Evolutionary conservation across 2,888 invertebrate species (phyloP).

Genomic region (Nycteola revayana): DNA sequence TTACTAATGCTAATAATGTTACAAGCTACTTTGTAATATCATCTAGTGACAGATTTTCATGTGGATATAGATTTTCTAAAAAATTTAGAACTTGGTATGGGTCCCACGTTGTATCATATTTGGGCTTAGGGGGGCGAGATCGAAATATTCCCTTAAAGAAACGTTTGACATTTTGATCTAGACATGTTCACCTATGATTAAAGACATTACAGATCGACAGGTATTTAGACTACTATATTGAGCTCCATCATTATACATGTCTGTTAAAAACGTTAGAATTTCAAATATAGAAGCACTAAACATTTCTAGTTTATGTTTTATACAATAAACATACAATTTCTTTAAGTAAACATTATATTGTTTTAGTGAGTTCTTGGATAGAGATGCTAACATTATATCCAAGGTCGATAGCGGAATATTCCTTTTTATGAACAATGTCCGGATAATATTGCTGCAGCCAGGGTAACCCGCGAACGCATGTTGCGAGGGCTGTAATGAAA

Average conservation of each 20-base stretch:
- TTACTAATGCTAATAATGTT: neutral
- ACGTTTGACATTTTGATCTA: neutral
- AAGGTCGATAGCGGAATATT: neutral
- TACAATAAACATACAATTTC: constrained; percentile 6
- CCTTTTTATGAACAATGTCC: neutral
- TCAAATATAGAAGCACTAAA: neutral
- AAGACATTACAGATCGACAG: neutral
- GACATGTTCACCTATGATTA: neutral
- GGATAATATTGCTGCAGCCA: constrained; percentile 4
- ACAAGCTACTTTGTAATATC: neutral
- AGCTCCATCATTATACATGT: neutral
- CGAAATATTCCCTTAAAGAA: constrained; percentile 1
- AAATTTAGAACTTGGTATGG: neutral
- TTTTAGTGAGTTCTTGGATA: neutral
- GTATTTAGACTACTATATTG: constrained; percentile 2
- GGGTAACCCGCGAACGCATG: constrained; percentile 1
- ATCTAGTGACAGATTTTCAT: neutral
- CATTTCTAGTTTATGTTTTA: neutral
- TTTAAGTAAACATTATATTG: neutral
- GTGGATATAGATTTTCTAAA: neutral
- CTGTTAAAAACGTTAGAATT: neutral
- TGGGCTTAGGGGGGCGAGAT: constrained; percentile 1
- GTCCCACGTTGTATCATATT: constrained; percentile 1
- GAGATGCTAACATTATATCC: neutral
- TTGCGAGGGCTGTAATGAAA: neutral